These are phyloP conservation scores for Cromileptes altivelis DNA, from an alignment of 2,113 vertebrate species.

Conservation along the genomic window DNA sequence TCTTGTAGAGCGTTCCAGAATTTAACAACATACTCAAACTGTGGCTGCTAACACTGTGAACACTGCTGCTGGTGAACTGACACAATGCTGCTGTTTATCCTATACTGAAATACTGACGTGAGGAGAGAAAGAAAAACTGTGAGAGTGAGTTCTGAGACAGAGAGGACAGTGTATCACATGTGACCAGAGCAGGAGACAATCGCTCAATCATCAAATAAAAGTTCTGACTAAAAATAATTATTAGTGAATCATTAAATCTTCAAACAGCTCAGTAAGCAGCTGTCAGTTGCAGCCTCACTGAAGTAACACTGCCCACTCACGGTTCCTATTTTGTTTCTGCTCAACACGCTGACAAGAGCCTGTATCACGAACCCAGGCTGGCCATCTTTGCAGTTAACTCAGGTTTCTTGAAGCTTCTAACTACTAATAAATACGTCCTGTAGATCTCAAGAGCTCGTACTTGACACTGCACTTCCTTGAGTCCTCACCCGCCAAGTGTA, in stretches of 20 bases:
- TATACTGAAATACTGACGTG: background rate
- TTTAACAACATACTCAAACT: background rate
- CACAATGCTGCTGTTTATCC: background rate
- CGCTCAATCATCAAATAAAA: background rate
- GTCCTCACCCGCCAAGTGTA: too few species aligned
- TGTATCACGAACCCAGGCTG: background rate
- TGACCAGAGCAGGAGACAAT: slow-evolving; percentile 1
- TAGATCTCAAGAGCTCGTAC: too few species aligned
- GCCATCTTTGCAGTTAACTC: background rate
- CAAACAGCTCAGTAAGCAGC: background rate
- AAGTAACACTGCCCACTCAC: background rate
- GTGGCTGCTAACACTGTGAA: background rate
- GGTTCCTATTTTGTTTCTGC: background rate
- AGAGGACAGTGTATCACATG: background rate
- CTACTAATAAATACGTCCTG: too few species aligned
- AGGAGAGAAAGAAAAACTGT: background rate
- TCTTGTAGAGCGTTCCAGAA: slow-evolving; percentile 17
- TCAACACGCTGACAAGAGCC: background rate
- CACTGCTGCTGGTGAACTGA: background rate
- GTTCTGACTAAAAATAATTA: background rate
- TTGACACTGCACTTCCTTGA: too few species aligned
- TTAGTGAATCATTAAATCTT: background rate
- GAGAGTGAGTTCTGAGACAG: background rate
- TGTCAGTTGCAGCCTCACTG: background rate
- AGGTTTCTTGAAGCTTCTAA: too few species aligned